A percentile compares a stretch with the other conserved stretches of the same genome.
These are phyloP conservation scores for Benitochromis conjunctus DNA, from an alignment of 2,113 vertebrate species.

Conservation along the genomic window DNA sequence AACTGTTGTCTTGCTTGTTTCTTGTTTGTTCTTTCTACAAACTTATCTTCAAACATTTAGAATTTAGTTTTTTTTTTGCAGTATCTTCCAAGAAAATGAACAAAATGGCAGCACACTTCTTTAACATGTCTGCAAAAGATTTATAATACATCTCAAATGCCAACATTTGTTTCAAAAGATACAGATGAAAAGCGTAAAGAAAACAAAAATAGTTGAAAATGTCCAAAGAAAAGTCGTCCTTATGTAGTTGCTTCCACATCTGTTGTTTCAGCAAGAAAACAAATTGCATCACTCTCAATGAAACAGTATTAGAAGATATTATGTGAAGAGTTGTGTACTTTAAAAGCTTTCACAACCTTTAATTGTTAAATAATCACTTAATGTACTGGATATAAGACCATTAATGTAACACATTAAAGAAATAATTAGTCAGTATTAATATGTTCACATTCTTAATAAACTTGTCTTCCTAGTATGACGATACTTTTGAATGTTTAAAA, in stretches of 20 bases:
- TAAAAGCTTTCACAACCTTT: background rate
- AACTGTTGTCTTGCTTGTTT: background rate
- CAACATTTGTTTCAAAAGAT: background rate
- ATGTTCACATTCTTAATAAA: background rate
- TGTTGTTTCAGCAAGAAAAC: background rate
- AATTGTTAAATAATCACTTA: constrained; percentile 2
- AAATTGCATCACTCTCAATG: background rate
- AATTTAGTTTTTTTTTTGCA: background rate
- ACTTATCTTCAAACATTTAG: background rate
- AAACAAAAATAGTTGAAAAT: background rate
- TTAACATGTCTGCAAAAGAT: background rate
- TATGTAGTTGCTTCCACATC: background rate
- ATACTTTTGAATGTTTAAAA: background rate
- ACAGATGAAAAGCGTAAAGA: background rate
- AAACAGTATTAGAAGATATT: background rate
- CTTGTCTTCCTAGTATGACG: background rate
- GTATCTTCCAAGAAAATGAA: background rate
- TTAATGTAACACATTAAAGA: constrained; percentile 16
- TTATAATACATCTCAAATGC: background rate
- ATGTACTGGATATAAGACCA: background rate
- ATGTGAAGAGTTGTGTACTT: background rate
- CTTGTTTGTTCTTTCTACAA: background rate
- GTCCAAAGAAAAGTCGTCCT: background rate
- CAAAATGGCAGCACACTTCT: background rate
- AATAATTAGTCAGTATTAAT: constrained; percentile 20